Evolutionary conservation across 2,113 vertebrate species (phyloP).

Genomic region (Sorex fumeus): DNA sequence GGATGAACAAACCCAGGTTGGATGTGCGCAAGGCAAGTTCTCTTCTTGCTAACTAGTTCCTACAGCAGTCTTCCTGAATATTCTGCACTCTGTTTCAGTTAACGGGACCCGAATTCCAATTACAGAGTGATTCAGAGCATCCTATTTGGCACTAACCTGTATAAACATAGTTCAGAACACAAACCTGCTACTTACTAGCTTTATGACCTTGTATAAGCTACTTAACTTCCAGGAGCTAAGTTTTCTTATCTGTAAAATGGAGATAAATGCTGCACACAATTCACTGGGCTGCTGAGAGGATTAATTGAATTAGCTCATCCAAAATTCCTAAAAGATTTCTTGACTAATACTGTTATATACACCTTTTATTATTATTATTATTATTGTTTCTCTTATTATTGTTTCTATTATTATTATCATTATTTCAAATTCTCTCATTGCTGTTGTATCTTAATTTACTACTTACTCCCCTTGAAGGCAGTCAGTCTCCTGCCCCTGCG

Average conservation of each 20-base stretch:
- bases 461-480: constrained; percentile 27
- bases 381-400: neutral
- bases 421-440: neutral
- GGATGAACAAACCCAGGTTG: too few relatives aligned
- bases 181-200: neutral
- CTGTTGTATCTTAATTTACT: neutral
- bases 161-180: neutral
- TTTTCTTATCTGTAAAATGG: constrained; percentile 25
- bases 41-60: neutral
- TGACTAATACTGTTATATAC: neutral
- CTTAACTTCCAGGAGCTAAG: neutral
- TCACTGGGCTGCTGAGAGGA: neutral
- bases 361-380: neutral
- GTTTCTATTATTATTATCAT: constrained; percentile 2
- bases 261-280: neutral
- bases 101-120: neutral
- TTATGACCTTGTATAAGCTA: neutral
- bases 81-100: neutral
- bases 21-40: too few relatives aligned
- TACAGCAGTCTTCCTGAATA: neutral
- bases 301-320: neutral
- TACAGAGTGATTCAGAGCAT: neutral
- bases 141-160: neutral
- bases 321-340: neutral
- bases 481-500: too few relatives aligned